Evolutionary conservation across 2,113 vertebrate species (phyloP).

Genomic region (Mustelus asterias): DNA sequence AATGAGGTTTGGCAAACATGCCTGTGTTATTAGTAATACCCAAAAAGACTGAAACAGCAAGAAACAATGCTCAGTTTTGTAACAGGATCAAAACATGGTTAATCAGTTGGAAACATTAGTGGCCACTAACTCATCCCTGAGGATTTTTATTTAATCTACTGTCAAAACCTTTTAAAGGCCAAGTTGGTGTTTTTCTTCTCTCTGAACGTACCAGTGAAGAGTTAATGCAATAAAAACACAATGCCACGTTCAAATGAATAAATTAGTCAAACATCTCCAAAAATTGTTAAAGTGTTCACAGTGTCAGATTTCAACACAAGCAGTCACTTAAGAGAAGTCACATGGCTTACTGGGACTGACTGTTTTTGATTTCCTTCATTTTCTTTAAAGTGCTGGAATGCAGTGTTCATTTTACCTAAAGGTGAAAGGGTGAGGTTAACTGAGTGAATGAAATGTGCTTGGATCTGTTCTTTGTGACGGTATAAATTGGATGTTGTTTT

Average conservation of each 20-base stretch:
- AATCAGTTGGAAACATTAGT: neutral
- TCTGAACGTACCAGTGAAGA: neutral
- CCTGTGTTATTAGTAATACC: neutral
- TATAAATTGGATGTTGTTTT: neutral
- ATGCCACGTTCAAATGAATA: neutral
- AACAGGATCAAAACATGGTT: neutral
- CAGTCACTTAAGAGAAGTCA: neutral
- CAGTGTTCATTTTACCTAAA: neutral
- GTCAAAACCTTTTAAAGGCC: neutral
- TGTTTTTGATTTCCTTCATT: neutral
- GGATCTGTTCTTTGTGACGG: neutral
- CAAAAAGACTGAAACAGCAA: neutral
- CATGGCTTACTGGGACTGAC: neutral
- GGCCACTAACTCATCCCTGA: neutral
- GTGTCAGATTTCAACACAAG: slow-evolving; percentile 15
- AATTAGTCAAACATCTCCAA: neutral
- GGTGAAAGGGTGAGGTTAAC: neutral
- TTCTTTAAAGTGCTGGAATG: neutral
- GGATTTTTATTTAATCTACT: neutral
- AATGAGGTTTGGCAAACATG: neutral
- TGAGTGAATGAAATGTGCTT: neutral
- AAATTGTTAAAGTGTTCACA: neutral
- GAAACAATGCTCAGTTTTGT: neutral
- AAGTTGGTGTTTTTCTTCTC: neutral
- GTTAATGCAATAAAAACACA: neutral